Conservation (phyloP, 2,797 vertebrate species). For the Leptoclinus maculatus region DNA sequence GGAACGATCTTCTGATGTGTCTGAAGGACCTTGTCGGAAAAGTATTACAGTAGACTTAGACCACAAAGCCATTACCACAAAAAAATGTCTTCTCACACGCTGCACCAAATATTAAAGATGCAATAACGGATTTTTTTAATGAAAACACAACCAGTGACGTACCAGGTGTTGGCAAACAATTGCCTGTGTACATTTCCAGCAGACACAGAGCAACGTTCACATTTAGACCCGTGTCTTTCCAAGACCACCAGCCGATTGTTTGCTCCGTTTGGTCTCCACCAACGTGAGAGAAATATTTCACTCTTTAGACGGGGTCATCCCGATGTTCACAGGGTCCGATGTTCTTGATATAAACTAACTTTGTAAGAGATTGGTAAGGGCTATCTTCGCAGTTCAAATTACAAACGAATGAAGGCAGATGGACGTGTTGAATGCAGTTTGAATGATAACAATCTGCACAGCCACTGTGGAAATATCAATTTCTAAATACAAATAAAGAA, state of each 20-base stretch:
- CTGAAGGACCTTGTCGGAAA: slow-evolving; percentile 54
- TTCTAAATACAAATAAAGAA: too few species aligned
- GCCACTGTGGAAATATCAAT: too few species aligned
- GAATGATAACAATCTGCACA: too few species aligned
- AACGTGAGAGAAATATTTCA: too few species aligned
- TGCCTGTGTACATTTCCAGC: not conserved
- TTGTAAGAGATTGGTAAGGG: too few species aligned
- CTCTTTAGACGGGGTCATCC: not conserved
- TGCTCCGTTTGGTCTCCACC: not conserved
- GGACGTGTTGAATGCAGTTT: too few species aligned
- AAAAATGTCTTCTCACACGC: not conserved
- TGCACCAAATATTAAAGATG: not conserved
- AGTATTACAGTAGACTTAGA: slow-evolving; percentile 15
- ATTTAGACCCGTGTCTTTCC: not conserved
- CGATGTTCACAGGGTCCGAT: too few species aligned
- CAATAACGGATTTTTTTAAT: not conserved
- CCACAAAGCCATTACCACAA: slow-evolving; percentile 12
- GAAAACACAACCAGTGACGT: not conserved
- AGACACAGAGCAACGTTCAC: not conserved
- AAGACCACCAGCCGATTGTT: not conserved
- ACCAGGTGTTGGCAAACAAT: not conserved
- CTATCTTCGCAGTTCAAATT: too few species aligned
- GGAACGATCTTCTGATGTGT: slow-evolving; percentile 36
- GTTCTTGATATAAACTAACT: too few species aligned
- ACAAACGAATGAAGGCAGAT: too few species aligned